Conservation (phyloP, 2,888 invertebrate genomes). For the Epirrhoe alternata region DNA sequence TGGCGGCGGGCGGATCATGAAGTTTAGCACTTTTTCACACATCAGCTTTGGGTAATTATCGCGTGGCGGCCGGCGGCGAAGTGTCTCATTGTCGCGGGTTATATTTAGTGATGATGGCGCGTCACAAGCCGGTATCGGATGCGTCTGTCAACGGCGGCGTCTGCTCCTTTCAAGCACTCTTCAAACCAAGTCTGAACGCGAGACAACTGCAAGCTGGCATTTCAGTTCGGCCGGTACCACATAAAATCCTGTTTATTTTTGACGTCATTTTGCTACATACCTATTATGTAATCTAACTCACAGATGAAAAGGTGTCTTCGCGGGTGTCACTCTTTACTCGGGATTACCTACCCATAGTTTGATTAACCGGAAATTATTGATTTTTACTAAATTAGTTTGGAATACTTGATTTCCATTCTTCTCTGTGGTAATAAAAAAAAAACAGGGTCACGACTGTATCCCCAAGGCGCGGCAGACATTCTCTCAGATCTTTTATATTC, state of each 20-base stretch:
- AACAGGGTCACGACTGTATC: too few relatives aligned
- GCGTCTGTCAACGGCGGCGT: slow-evolving; percentile 66
- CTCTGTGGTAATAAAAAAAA: too few relatives aligned
- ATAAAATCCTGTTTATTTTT: neutral
- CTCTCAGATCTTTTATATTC: too few relatives aligned
- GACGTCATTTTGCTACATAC: neutral
- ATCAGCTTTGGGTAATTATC: slow-evolving; percentile 62
- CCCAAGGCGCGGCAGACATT: too few relatives aligned
- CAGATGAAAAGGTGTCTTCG: too few relatives aligned
- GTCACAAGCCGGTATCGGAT: slow-evolving; percentile 64
- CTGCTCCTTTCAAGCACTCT: slow-evolving; percentile 33
- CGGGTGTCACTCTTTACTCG: too few relatives aligned
- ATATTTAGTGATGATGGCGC: slow-evolving; percentile 71
- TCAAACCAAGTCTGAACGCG: slow-evolving; percentile 14
- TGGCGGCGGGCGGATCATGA: slow-evolving; percentile 46
- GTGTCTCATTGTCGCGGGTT: slow-evolving; percentile 69
- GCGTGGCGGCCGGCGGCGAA: slow-evolving; percentile 63
- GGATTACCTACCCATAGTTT: too few relatives aligned
- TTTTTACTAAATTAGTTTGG: too few relatives aligned
- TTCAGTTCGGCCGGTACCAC: neutral
- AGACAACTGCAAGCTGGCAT: neutral
- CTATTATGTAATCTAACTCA: too few relatives aligned
- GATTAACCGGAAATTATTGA: too few relatives aligned
- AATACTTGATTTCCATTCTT: neutral
- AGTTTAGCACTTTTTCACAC: slow-evolving; percentile 59